These are phyloP conservation scores for Neodiprion lecontei DNA, from an alignment of 1,140 invertebrate species.

Conservation along the genomic window DNA sequence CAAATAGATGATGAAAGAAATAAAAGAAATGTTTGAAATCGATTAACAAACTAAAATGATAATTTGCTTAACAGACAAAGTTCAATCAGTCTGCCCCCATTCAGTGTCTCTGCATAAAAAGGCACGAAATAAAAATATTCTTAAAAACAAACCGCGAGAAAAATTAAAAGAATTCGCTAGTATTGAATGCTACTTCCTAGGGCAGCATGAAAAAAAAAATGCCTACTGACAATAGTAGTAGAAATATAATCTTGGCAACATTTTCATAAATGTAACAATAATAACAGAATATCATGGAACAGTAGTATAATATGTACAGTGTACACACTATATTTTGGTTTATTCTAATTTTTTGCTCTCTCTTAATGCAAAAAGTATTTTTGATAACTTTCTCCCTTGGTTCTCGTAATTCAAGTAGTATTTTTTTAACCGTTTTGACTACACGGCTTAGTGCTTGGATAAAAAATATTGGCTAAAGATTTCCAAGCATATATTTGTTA, in stretches of 20 bases:
- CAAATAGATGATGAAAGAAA: not conserved
- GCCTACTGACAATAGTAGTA: slow-evolving; percentile 42
- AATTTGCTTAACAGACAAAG: not conserved
- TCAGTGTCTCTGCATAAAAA: not conserved
- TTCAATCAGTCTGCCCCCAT: not conserved
- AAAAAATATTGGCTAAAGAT: not conserved
- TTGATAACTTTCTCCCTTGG: slow-evolving; percentile 5
- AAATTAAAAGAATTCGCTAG: not conserved
- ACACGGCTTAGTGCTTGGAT: not conserved
- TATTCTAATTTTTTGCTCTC: slow-evolving; percentile 28
- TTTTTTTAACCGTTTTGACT: not conserved
- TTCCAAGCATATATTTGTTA: slow-evolving; percentile 1
- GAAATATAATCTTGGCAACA: slow-evolving; percentile 57
- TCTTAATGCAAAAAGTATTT: not conserved
- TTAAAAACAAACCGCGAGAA: not conserved
- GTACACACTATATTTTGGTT: slow-evolving; percentile 54
- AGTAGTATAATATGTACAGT: slow-evolving; percentile 51
- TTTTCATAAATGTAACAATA: slow-evolving; percentile 53
- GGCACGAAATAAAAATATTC: slow-evolving; percentile 1
- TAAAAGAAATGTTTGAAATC: not conserved
- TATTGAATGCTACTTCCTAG: slow-evolving; percentile 19
- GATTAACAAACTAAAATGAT: slow-evolving; percentile 1
- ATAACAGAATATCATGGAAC: slow-evolving; percentile 56
- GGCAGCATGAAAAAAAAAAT: slow-evolving; percentile 27
- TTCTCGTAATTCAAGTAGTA: not conserved